A percentile compares a stretch with the other conserved stretches of the same genome.
phyloP scores from a whole-genome alignment of 2,888 invertebrate species.

The Netelia melanura region DNA sequence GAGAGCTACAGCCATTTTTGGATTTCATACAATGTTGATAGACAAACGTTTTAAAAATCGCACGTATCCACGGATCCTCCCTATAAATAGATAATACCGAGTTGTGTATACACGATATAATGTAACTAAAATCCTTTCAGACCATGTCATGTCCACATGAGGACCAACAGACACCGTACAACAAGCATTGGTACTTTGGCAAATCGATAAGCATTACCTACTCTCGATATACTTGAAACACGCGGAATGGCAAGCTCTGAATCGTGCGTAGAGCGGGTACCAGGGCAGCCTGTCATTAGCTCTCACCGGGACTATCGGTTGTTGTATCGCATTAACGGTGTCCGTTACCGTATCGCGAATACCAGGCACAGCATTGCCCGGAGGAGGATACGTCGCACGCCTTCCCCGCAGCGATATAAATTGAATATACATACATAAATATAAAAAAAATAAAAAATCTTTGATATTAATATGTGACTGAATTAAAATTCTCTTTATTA shows the following conservation, averaged over 20 bases:
- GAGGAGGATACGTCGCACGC: conserved; percentile 18
- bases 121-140: conserved; percentile 8
- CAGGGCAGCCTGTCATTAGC: conserved; percentile 72
- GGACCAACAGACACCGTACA: background rate
- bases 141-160: background rate
- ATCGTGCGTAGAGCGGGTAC: conserved; percentile 59
- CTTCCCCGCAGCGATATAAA: background rate
- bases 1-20: no score
- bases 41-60: background rate
- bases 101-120: conserved; percentile 18
- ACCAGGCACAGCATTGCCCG: conserved; percentile 63
- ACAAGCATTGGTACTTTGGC: background rate
- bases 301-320: conserved; percentile 71
- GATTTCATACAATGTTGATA: no score
- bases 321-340: conserved; percentile 77
- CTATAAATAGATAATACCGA: conserved; percentile 14
- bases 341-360: conserved; percentile 73
- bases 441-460: background rate
- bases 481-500: no score
- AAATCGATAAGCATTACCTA: conserved; percentile 48
- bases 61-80: background rate
- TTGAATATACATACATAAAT: background rate
- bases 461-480: no score
- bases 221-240: conserved; percentile 44
- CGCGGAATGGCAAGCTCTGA: conserved; percentile 48